Evolutionary conservation across 2,797 vertebrate genomes (phyloP), one percentile per base, ranked within the genome.

Genomic region (Nothura maculosa): DNA sequence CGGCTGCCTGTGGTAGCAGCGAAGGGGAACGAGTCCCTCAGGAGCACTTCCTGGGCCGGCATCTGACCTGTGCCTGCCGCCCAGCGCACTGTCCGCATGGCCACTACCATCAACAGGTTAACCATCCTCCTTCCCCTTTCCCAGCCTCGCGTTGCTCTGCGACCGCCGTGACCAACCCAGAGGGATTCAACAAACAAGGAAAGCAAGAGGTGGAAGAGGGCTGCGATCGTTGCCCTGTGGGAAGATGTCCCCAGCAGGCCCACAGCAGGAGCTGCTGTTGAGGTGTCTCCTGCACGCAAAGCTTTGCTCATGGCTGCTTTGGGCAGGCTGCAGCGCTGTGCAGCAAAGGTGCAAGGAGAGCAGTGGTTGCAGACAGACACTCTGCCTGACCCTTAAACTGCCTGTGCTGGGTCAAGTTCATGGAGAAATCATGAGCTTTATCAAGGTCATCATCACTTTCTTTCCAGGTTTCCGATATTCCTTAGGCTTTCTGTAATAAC

Each of bases 1-100:
- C 47, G 7, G 82, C 66, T 89, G 95, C 94, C 87, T 94, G 85
- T 94, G 91, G 92, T 93, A 96, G 92, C 80, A 69, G 87, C n/a
- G 58, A 84, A 87, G 76, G 91, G 76, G 85, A 96, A 94, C 93
- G 62, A 79, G 69, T 94, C 94, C 92, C 95, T 86, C 87, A 91
- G 94, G 93, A 92, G 66, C 6, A 9, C 58, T 92, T 73, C 87
- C 48, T 8, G 2, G 52, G 61, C 48, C 1, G 0, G 61, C 6
- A 0, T 36, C 50, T 0, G 20, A 72, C 87, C 84, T 10, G 12
- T 1, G 18, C 64, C 89, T 12, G 5, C 48, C 93, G 92, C 66
- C 76, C 1, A 0, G 42, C 1, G 6, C 36, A 32, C 0, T 2
- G 47, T 50, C 47, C 58, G 19, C 0, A 8, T 57, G 22, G n/a